These are phyloP conservation scores for Ramphastos sulfuratus DNA, from an alignment of 2,113 vertebrate genomes.

Conservation along the genomic window DNA sequence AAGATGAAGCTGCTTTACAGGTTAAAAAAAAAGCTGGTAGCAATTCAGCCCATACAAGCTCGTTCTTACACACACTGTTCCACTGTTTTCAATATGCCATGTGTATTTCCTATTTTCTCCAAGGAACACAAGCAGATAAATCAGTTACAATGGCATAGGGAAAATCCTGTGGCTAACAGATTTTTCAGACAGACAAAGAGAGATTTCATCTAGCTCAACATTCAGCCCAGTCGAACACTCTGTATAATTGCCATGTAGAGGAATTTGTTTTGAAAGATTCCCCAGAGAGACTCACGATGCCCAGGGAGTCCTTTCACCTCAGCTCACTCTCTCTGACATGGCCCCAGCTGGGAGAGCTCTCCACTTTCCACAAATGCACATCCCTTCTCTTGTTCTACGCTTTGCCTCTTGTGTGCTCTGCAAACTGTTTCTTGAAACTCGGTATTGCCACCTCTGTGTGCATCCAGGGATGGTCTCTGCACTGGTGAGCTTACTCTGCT, in stretches of 20 bases:
- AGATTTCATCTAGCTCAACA: background rate
- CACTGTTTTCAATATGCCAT: background rate
- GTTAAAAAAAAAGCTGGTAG: background rate
- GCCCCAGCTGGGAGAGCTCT: background rate
- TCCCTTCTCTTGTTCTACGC: background rate
- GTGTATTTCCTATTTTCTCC: background rate
- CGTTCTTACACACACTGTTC: background rate
- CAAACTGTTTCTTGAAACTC: background rate
- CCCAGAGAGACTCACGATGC: background rate
- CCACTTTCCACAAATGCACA: background rate
- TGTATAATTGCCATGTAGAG: background rate
- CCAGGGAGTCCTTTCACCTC: background rate
- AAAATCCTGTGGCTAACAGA: background rate
- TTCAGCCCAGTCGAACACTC: background rate
- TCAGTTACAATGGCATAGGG: background rate
- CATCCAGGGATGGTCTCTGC: background rate
- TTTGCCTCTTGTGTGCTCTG: background rate
- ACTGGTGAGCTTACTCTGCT: background rate
- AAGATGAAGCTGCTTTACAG: background rate
- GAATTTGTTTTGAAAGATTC: background rate
- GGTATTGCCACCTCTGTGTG: background rate
- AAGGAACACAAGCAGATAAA: background rate
- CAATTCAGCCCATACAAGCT: background rate
- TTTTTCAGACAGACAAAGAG: background rate
- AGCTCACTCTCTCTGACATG: background rate